Conservation (phyloP, 2,113 vertebrate genomes). For the Anseranas semipalmata region DNA sequence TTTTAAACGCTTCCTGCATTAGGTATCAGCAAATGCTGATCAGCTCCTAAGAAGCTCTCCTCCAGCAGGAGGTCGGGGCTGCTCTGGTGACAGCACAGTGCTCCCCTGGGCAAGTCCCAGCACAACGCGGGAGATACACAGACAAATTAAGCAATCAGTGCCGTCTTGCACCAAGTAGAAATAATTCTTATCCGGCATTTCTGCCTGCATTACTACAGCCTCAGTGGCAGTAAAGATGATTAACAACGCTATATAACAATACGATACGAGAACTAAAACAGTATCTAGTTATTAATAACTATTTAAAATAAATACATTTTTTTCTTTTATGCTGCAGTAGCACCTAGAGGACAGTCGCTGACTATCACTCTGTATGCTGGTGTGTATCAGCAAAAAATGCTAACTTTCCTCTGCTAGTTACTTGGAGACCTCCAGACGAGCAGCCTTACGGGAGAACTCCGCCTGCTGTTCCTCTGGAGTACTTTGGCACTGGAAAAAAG, state of each 20-base stretch:
- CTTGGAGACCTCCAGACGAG: not conserved
- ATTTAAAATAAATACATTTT: not conserved
- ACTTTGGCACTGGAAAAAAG: not conserved
- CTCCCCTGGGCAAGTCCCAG: conserved; percentile 9
- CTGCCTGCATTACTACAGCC: not conserved
- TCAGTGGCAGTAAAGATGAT: not conserved
- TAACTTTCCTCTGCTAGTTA: not conserved
- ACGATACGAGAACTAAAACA: not conserved
- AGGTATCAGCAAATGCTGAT: not conserved
- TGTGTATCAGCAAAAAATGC: not conserved
- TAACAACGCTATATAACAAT: not conserved
- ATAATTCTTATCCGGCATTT: not conserved
- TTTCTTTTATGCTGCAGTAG: conserved; percentile 1
- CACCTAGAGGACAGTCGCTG: not conserved
- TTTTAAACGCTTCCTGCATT: not conserved
- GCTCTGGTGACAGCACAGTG: not conserved
- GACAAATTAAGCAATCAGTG: not conserved
- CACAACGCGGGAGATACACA: not conserved
- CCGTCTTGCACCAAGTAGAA: not conserved
- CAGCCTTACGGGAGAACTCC: not conserved
- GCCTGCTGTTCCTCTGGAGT: not conserved
- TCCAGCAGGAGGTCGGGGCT: not conserved
- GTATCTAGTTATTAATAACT: not conserved
- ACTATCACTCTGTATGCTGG: not conserved
- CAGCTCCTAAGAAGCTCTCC: not conserved